These are phyloP conservation scores for Silurus aristotelis DNA, from an alignment of 2,797 vertebrate species.

Conservation along the genomic window DNA sequence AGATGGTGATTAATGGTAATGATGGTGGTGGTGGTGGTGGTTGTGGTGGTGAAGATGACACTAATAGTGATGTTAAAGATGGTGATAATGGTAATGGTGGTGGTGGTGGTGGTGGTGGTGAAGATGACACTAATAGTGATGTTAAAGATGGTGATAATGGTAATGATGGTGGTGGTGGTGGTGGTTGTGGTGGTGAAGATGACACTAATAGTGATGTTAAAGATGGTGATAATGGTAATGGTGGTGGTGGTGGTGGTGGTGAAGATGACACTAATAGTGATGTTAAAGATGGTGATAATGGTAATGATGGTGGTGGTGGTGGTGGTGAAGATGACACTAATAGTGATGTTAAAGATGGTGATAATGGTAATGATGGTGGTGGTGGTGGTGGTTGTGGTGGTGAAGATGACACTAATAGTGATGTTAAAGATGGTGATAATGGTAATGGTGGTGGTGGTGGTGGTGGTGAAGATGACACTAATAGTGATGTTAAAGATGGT, in stretches of 20 bases:
- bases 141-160: neutral
- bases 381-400: too few relatives aligned
- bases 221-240: neutral
- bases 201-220: neutral
- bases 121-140: neutral
- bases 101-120: neutral
- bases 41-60: neutral
- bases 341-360: too few relatives aligned
- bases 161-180: neutral
- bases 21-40: neutral
- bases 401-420: fast-evolving
- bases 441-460: neutral
- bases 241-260: too few relatives aligned
- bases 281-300: neutral
- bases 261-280: fast-evolving
- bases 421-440: neutral
- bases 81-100: too few relatives aligned
- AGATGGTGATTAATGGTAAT: neutral
- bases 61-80: neutral
- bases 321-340: too few relatives aligned
- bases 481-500: neutral
- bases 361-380: neutral
- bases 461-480: neutral
- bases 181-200: neutral
- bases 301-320: too few relatives aligned